Evolutionary conservation across 2,888 invertebrate genomes (phyloP), one percentile per base, ranked within the genome.

Genomic region (Cerastis rubricosa): DNA sequence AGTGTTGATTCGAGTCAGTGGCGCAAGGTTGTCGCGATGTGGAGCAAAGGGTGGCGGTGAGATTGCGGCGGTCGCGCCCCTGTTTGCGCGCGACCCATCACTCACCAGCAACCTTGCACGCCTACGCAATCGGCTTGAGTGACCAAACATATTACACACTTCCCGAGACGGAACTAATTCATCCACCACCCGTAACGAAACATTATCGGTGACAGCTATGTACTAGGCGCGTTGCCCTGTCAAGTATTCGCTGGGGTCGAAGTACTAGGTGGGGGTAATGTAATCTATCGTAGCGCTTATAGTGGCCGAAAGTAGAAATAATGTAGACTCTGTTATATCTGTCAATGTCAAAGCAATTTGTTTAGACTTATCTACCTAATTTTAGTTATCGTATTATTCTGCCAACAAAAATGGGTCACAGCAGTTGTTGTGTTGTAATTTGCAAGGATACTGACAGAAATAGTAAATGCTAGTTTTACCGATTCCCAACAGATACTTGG

Each of bases 81-180:
- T 93, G 87, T 92, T 92, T 92, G 88, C 87, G 65, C 90, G 4
- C 22, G n/a, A 8, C 64, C 64, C 89, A 92, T 91, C 92, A 85
- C 86, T 92, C 90, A 91, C 74, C 45, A n/a, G 85, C 83, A 87
- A 84, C 89, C 88, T 87, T 88, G 87, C 65, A 54, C 72, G 45
- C 75, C 87, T 71, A 85, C 76, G 78, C 73, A 80, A 77, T 75
- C 85, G 45, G 66, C 75, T 64, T 71, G 57, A 71, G 66, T 68
- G 71, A 68, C 61, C 89, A 88, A 87, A 85, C 91, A 92, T 65
- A 76, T 73, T 67, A 74, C 69, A 63, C 61, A 51, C 57, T 80
- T 74, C 72, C 72, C 54, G 76, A 51, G 64, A 7, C 49, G 25
- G 66, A 77, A 54, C 71, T 72, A 83, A 68, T 68, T 65, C 71